Percentiles rank a stretch among this genome's conserved stretches.
phyloP scores from a whole-genome alignment of 2,797 vertebrate genomes.

The Enteromius argenteus region DNA sequence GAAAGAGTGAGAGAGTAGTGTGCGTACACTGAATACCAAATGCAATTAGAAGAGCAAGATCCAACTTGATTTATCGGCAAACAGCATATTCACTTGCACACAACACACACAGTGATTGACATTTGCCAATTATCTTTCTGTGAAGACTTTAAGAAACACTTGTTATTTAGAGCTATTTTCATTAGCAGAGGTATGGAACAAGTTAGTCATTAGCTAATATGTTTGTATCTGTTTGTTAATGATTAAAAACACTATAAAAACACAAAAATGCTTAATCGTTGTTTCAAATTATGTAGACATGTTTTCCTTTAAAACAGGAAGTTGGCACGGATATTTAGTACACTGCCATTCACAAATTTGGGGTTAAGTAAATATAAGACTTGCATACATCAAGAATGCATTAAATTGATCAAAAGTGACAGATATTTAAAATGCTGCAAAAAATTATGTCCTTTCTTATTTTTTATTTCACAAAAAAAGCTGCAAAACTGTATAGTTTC shows the following conservation, averaged over 20 bases:
- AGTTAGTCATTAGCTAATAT: slow-evolving; percentile 29
- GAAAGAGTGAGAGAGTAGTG: slow-evolving; percentile 24
- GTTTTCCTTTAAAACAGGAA: not conserved
- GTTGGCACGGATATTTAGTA: not conserved
- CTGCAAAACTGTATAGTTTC: not conserved
- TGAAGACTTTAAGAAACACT: slow-evolving; percentile 32
- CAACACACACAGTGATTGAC: slow-evolving; percentile 17
- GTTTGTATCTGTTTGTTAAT: not conserved
- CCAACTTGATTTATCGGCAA: slow-evolving; percentile 50
- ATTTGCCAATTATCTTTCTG: not conserved
- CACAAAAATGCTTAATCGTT: not conserved
- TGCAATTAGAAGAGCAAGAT: slow-evolving; percentile 53
- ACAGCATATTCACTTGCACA: slow-evolving; percentile 4
- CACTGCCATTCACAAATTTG: not conserved
- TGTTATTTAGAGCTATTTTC: slow-evolving; percentile 46
- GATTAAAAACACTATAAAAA: not conserved
- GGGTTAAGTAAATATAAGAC: not conserved
- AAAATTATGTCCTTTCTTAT: not conserved
- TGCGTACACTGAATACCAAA: slow-evolving; percentile 39
- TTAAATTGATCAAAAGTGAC: not conserved
- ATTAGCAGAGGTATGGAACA: slow-evolving; percentile 39
- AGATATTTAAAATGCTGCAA: not conserved
- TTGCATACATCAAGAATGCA: not conserved
- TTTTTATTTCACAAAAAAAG: not conserved
- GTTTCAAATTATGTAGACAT: not conserved